Conservation (phyloP, 1,140 invertebrate genomes). For the Polypedilum pembai region DNA sequence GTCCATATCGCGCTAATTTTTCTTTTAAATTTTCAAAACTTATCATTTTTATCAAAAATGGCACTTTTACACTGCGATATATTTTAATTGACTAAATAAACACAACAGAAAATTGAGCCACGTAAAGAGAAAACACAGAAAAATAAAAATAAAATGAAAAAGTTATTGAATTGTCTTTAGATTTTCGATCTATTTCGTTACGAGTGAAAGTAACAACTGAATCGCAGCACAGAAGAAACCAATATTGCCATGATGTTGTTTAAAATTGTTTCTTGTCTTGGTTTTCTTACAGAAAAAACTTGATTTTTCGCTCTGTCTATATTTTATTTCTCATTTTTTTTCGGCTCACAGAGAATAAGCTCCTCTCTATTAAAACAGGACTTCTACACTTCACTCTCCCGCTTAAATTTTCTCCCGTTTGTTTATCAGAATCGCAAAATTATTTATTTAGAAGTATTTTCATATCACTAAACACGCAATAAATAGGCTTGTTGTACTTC, state of each 20-base stretch:
- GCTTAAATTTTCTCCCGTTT: no score
- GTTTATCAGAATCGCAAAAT: no score
- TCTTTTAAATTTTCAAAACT: constrained; percentile 41
- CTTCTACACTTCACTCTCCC: no score
- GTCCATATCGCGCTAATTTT: constrained; percentile 48
- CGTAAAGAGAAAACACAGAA: constrained; percentile 8
- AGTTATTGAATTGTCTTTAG: not conserved
- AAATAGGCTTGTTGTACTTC: no score
- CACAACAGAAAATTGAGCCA: not conserved
- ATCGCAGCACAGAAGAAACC: not conserved
- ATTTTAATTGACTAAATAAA: constrained; percentile 6
- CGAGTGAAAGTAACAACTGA: constrained; percentile 25
- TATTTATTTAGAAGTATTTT: no score
- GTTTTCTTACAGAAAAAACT: no score
- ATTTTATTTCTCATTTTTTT: no score
- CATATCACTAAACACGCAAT: no score
- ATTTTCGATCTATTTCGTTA: not conserved
- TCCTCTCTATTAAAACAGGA: no score
- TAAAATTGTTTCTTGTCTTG: not conserved
- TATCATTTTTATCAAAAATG: constrained; percentile 35
- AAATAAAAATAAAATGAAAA: not conserved
- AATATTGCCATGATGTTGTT: constrained; percentile 7
- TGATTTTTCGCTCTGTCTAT: no score
- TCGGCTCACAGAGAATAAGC: no score
- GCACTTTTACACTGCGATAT: not conserved